Evolutionary conservation across 2,797 vertebrate genomes (phyloP).

Genomic region (Scarus forsteni): DNA sequence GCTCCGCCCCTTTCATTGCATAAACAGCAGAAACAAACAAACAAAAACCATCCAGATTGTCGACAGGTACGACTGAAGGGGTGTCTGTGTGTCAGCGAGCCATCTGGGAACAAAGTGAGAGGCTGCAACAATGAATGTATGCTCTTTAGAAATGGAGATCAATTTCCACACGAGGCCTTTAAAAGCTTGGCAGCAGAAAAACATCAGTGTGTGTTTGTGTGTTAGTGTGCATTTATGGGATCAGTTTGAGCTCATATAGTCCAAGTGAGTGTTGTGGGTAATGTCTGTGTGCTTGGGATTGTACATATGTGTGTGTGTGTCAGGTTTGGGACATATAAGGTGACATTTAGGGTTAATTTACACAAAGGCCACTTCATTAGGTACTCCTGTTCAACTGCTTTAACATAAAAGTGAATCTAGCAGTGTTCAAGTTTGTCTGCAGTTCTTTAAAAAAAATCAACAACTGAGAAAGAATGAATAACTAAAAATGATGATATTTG

Average conservation of each 20-base stretch:
- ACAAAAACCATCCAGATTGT: slow-evolving; percentile 71
- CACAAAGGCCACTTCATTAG: too few species aligned
- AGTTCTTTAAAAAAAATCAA: too few species aligned
- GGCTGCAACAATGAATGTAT: slow-evolving; percentile 78
- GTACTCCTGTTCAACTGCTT: too few species aligned
- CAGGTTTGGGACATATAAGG: too few species aligned
- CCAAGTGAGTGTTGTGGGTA: slow-evolving; percentile 47
- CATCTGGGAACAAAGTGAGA: slow-evolving; percentile 63
- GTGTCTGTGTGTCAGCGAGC: slow-evolving; percentile 59
- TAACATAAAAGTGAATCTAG: too few species aligned
- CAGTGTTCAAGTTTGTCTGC: too few species aligned
- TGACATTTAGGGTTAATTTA: too few species aligned
- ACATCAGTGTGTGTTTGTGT: slow-evolving; percentile 34
- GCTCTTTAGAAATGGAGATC: slow-evolving; percentile 77
- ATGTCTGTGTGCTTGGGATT: slow-evolving; percentile 15
- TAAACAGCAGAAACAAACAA: slow-evolving; percentile 69
- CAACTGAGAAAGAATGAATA: too few species aligned
- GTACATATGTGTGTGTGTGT: too few species aligned
- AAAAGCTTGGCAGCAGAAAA: slow-evolving; percentile 73
- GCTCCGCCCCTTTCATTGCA: slow-evolving; percentile 17
- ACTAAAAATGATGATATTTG: too few species aligned
- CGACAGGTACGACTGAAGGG: slow-evolving; percentile 73
- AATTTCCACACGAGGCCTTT: slow-evolving; percentile 79
- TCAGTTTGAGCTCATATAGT: slow-evolving; percentile 46
- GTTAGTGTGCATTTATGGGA: slow-evolving; percentile 40